phyloP scores from a whole-genome alignment of 1,140 invertebrate genomes.

The Tenebrio molitor region DNA sequence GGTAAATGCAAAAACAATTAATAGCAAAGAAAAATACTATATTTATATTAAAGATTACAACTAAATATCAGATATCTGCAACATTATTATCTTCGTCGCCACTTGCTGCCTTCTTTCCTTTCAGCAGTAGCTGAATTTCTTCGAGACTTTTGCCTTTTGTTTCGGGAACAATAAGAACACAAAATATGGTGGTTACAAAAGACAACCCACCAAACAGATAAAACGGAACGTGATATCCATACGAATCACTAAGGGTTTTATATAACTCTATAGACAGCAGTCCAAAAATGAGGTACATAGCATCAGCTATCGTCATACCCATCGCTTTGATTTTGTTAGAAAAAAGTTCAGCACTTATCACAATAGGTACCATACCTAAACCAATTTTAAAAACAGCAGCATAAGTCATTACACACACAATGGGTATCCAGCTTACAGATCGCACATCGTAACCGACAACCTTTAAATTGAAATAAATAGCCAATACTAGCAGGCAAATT shows the following conservation, averaged over 20 bases:
- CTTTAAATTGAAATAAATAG: conserved; percentile 60
- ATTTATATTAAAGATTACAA: too few species aligned
- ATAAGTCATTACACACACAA: conserved; percentile 57
- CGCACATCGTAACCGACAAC: conserved; percentile 46
- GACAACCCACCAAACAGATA: conserved; percentile 77
- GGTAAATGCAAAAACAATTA: too few species aligned
- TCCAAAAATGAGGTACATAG: conserved; percentile 64
- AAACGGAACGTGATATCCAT: conserved; percentile 73
- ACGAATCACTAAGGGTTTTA: conserved; percentile 65
- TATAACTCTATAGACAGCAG: conserved; percentile 80
- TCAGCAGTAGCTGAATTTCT: conserved; percentile 74
- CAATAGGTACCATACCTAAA: conserved; percentile 75
- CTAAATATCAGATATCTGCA: too few species aligned
- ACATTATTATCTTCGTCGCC: too few species aligned
- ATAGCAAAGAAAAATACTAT: too few species aligned
- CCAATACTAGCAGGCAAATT: conserved; percentile 51
- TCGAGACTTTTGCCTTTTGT: conserved; percentile 85
- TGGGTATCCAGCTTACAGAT: conserved; percentile 54
- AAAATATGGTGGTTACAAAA: conserved; percentile 72
- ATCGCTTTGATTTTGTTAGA: conserved; percentile 73
- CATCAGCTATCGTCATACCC: conserved; percentile 62
- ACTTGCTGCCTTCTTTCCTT: too few species aligned
- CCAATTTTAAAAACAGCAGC: conserved; percentile 59
- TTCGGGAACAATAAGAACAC: conserved; percentile 79
- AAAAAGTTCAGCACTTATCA: conserved; percentile 78